Conservation (phyloP, 2,113 vertebrate species). For the Acanthochromis polyacanthus region DNA sequence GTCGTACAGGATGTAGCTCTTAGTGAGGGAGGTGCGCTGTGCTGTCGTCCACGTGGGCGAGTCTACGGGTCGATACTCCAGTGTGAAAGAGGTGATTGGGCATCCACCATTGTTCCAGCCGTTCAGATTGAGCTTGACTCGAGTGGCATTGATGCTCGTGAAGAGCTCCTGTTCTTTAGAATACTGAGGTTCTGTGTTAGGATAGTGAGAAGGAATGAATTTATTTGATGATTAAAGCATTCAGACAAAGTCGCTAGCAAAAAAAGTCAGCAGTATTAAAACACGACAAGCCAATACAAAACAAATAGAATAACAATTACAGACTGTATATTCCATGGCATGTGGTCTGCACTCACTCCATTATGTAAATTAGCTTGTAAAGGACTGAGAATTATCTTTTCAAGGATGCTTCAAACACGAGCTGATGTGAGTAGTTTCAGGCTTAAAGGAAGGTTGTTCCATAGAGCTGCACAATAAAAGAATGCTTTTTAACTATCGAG, state of each 20-base stretch:
- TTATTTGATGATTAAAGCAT: background rate
- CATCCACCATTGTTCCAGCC: slow-evolving; percentile 99
- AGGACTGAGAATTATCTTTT: no score
- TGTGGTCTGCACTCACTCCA: no score
- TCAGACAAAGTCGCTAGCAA: no score
- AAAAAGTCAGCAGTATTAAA: no score
- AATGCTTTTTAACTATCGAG: no score
- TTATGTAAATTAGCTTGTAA: no score
- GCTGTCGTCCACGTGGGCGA: slow-evolving; percentile 93
- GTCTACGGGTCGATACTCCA: slow-evolving; percentile 94
- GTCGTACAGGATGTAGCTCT: slow-evolving; percentile 95
- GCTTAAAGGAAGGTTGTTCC: background rate
- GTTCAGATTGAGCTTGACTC: slow-evolving; percentile 93
- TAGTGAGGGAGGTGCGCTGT: slow-evolving; percentile 94
- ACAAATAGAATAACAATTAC: no score
- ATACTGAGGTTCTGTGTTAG: slow-evolving; percentile 93
- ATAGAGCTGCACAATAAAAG: background rate
- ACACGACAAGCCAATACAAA: no score
- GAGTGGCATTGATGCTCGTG: slow-evolving; percentile 94
- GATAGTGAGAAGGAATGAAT: background rate
- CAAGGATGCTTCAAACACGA: no score
- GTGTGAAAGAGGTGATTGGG: slow-evolving; percentile 95
- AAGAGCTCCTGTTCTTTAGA: slow-evolving; percentile 98
- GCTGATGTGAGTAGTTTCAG: background rate
- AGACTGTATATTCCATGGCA: no score